Evolutionary conservation across 2,797 vertebrate genomes (phyloP), one percentile per base, ranked within the genome.

Genomic region (Echiichthys vipera): DNA sequence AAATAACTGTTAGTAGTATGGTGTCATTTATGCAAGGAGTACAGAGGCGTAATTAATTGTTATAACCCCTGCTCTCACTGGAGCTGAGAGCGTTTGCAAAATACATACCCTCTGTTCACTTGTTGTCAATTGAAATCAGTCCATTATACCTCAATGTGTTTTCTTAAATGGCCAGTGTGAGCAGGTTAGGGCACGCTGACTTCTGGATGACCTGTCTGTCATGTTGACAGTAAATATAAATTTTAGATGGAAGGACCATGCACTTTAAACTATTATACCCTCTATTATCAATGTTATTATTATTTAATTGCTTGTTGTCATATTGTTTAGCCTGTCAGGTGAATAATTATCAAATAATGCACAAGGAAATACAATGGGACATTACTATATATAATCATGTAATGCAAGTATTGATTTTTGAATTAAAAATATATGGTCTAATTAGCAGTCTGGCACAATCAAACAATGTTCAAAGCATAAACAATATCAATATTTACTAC

Each of bases 1-100:
- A 90, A 91, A 88, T 89, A 90, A 90, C 90, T 90, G 86, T 90
- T 88, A 90, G 90, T 88, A 75, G 76, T 49, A 39, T 82, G 88
- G 61, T 83, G 85, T 90, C 85, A 84, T 88, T 91, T 88, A 89
- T 89, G 86, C 80, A 83, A 63, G 84, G 86, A 55, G 72, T 65
- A 66, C 81, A 83, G 84, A 67, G 85, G 84, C 86, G 87, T 87
- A 81, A 86, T 88, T 91, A 92, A 91, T 87, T 84, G 79, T 80
- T 84, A 36, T n/a, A 85, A 80, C 81, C 79, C 71, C 83, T 83
- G 81, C 83, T 87, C 78, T 59, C 53, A 40, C 24, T n/a, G 37
- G 36, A 29, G 37, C 53, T 37, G 20, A 37, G n/a, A 22, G 40
- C 18, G 5, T 61, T 57, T 27, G 9, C 43, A 0, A 34, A 47